A percentile compares a stretch with the other conserved stretches of the same genome.
Evolutionary conservation across 2,797 vertebrate species (phyloP).

Genomic region (Lagodon rhomboides): DNA sequence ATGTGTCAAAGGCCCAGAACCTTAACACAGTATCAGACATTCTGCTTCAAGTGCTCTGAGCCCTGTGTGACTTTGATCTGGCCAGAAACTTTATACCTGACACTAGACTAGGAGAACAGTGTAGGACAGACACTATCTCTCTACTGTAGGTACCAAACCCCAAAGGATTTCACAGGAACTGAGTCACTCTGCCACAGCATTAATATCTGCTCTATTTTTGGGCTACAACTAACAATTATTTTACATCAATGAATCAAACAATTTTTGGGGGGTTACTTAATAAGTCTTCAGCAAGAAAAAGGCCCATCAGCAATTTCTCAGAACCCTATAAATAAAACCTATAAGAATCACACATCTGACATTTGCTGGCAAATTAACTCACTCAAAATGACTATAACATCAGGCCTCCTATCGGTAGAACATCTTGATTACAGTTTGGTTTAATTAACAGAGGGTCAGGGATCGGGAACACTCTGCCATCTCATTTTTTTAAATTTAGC

Average conservation of each 20-base stretch:
- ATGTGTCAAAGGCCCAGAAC: conserved; percentile 65
- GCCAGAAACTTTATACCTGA: conserved; percentile 2
- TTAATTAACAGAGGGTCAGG: too few species aligned
- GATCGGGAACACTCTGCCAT: too few species aligned
- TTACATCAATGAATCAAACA: neutral
- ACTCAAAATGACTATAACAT: too few species aligned
- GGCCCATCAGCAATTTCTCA: neutral
- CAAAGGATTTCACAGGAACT: neutral
- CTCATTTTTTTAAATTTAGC: too few species aligned
- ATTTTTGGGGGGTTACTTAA: neutral
- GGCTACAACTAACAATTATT: neutral
- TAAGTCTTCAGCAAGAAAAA: neutral
- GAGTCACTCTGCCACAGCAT: neutral
- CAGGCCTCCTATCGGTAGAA: too few species aligned
- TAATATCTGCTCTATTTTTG: neutral
- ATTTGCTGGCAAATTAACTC: too few species aligned
- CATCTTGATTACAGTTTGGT: too few species aligned
- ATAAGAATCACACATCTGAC: too few species aligned
- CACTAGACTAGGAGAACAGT: neutral
- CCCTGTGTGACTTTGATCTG: conserved; percentile 66
- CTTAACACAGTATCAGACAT: conserved; percentile 54
- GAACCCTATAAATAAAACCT: neutral
- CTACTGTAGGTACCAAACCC: neutral
- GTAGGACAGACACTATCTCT: neutral
- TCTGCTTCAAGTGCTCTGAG: conserved; percentile 74